These are phyloP conservation scores for Lysandra coridon DNA, from an alignment of 2,888 invertebrate genomes.

Conservation along the genomic window DNA sequence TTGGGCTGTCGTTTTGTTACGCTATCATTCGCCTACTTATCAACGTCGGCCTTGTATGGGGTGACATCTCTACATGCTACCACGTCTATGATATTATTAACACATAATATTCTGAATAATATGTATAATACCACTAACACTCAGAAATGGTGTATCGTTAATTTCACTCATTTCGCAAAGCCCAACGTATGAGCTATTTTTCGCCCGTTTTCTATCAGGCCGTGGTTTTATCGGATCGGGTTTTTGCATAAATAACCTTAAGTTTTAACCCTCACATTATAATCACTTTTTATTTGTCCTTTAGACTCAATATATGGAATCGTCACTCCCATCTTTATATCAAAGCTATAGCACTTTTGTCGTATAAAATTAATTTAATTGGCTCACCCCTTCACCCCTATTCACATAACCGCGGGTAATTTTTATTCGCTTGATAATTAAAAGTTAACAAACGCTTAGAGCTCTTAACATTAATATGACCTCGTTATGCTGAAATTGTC, in stretches of 20 bases:
- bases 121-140: too few relatives aligned
- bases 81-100: too few relatives aligned
- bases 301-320: background rate
- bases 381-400: background rate
- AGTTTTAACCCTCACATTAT: too few relatives aligned
- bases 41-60: background rate
- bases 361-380: slow-evolving; percentile 4
- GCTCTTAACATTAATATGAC: slow-evolving; percentile 6
- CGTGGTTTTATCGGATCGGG: too few relatives aligned
- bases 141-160: too few relatives aligned
- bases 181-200: too few relatives aligned
- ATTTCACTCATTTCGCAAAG: too few relatives aligned
- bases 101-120: too few relatives aligned
- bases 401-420: background rate
- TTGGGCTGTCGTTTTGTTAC: background rate
- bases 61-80: background rate
- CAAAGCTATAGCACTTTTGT: background rate
- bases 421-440: slow-evolving; percentile 14
- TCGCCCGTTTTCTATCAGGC: too few relatives aligned
- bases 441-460: slow-evolving; percentile 20
- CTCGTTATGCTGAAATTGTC: background rate
- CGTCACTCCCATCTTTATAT: background rate
- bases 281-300: too few relatives aligned
- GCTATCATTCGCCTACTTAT: background rate
- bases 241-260: too few relatives aligned